Evolutionary conservation across 1,140 invertebrate genomes (phyloP).

Genomic region (Leptopilina boulardi): DNA sequence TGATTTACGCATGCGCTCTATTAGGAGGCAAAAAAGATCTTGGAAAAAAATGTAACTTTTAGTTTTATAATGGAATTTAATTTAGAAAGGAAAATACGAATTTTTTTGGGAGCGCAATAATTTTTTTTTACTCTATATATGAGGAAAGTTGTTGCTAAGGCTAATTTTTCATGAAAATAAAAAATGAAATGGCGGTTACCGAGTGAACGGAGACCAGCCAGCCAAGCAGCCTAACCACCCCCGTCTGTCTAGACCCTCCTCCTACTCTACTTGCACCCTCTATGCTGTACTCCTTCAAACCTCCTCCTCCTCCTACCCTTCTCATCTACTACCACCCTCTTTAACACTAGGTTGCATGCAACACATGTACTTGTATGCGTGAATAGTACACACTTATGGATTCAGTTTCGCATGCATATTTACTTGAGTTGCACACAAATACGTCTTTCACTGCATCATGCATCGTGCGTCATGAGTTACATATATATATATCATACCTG

Average conservation of each 20-base stretch:
- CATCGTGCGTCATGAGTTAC: constrained; percentile 55
- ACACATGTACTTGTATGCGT: constrained; percentile 20
- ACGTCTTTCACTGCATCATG: constrained; percentile 55
- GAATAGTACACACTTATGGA: constrained; percentile 28
- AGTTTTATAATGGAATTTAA: no score
- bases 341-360: constrained; percentile 55
- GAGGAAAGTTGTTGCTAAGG: neutral
- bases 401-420: constrained; percentile 21
- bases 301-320: constrained; percentile 48
- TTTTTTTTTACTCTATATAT: neutral
- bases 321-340: constrained; percentile 63
- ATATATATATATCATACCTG: constrained; percentile 34
- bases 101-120: neutral
- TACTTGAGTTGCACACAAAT: neutral
- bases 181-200: neutral
- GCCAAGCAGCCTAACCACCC: constrained; percentile 63
- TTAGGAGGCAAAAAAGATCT: no score
- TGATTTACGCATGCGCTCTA: no score
- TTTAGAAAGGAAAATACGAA: no score
- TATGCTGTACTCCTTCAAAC: constrained; percentile 49
- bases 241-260: constrained; percentile 72
- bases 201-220: constrained; percentile 51
- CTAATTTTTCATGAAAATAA: constrained; percentile 10
- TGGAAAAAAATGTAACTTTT: no score
- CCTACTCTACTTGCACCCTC: constrained; percentile 70